Evolutionary conservation across 2,888 invertebrate species (phyloP), one percentile per base, ranked within the genome.

Genomic region (Drosophila falleni): DNA sequence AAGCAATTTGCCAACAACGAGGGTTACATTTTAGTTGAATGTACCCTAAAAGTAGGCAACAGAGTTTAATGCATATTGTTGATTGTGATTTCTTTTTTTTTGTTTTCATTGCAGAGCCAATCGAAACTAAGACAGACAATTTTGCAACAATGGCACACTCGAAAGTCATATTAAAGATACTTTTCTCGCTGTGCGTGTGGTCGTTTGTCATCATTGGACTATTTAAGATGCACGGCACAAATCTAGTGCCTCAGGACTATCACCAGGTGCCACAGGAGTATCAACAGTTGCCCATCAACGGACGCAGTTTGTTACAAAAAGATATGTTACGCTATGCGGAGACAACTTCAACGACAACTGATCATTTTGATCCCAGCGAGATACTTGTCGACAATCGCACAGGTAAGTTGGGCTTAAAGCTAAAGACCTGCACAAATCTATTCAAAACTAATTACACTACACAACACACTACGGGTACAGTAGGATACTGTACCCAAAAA

Each of bases 131-230:
- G 11, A 58, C 5, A 55, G n/a, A 33, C 13, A 29, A 46, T 8
- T 8, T 44, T 16, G 31, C 65, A 42, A 86, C 73, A 79, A 93
- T 93, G 92, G 90, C 91, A 58, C 87, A 91, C 76, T 91, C 92
- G 41, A 92, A 92, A 70, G 89, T 91, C 54, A 92, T 93, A 66
- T 78, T 93, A 39, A 93, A 92, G 87, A 90, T 93, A 54, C 81
- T 93, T 11, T 93, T 93, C 71, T 91, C 93, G 62, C 86, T 93
- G 15, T 92, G 93, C 77, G 92, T 93, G 6, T 93, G 93, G 93
- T 93, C 93, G 4, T 92, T 93, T 71, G 90, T 92, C 26, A 90
- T 93, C 75, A 90, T 93, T 56, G 93, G 93, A 5, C 77, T 93
- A 16, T 92, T 93, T 67, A 93, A 93, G 82, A 91, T 93, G 80